A percentile compares a stretch with the other conserved stretches of the same genome.
Evolutionary conservation across 2,113 vertebrate genomes (phyloP).

Genomic region (Hydrolagus affinis): DNA sequence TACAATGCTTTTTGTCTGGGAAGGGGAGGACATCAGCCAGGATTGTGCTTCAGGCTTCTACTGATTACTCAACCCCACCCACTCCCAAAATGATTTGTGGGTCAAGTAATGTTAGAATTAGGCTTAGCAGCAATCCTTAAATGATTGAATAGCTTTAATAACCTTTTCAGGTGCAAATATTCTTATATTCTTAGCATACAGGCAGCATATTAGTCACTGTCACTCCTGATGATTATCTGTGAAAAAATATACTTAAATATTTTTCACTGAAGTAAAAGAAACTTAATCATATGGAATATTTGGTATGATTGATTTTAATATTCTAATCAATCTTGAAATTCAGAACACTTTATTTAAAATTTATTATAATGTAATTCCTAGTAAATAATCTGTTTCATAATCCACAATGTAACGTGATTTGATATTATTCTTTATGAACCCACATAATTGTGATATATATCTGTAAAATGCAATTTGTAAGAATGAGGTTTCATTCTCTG

Average conservation of each 20-base stretch:
- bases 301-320: not conserved
- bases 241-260: not conserved
- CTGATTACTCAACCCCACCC: too few species aligned
- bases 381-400: not conserved
- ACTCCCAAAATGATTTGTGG: too few species aligned
- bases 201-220: not conserved
- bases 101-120: too few species aligned
- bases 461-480: not conserved
- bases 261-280: not conserved
- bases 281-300: not conserved
- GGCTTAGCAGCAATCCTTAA: too few species aligned
- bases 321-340: not conserved
- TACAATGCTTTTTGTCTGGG: too few species aligned
- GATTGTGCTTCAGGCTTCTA: too few species aligned
- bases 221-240: not conserved
- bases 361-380: not conserved
- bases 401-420: not conserved
- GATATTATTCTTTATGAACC: not conserved
- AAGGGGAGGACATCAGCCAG: not conserved
- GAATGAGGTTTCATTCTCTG: not conserved
- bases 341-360: not conserved
- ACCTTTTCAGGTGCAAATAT: not conserved
- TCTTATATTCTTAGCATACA: not conserved
- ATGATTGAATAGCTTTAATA: not conserved
- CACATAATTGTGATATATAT: not conserved